These are phyloP conservation scores for Hipparchia semele DNA, from an alignment of 2,888 invertebrate species.

Conservation along the genomic window DNA sequence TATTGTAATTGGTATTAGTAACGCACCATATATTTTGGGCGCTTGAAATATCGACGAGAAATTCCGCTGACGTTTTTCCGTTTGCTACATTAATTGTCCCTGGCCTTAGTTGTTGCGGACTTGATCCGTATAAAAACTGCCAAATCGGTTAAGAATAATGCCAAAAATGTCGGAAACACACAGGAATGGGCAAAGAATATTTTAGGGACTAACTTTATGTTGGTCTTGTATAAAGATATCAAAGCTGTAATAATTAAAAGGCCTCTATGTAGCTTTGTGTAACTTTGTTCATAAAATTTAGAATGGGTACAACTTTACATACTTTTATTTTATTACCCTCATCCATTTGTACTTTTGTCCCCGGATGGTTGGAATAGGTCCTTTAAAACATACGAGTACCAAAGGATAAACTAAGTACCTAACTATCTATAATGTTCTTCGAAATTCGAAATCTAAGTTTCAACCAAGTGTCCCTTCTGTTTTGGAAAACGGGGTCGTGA, in stretches of 20 bases:
- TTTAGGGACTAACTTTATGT: background rate
- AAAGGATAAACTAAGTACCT: background rate
- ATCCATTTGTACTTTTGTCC: constrained; percentile 24
- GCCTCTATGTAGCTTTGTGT: background rate
- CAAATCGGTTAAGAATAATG: background rate
- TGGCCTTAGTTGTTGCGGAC: too few relatives aligned
- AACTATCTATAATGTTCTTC: background rate
- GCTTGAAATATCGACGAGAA: too few relatives aligned
- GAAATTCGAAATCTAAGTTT: background rate
- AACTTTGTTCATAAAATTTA: constrained; percentile 25
- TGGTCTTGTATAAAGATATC: background rate
- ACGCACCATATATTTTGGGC: too few relatives aligned
- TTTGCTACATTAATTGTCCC: too few relatives aligned
- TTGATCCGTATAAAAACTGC: too few relatives aligned
- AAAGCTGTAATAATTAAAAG: background rate
- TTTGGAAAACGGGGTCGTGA: too few relatives aligned
- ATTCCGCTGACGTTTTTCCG: too few relatives aligned
- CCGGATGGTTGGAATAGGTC: constrained; percentile 10
- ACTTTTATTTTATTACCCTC: constrained; percentile 26
- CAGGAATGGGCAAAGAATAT: background rate
- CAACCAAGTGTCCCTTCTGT: too few relatives aligned
- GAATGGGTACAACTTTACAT: constrained; percentile 10
- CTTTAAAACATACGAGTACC: background rate
- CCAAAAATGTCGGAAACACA: background rate
- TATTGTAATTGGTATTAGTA: too few relatives aligned